These are phyloP conservation scores for Propithecus deckenii DNA, from an alignment of 2,797 vertebrate species.

Conservation along the genomic window DNA sequence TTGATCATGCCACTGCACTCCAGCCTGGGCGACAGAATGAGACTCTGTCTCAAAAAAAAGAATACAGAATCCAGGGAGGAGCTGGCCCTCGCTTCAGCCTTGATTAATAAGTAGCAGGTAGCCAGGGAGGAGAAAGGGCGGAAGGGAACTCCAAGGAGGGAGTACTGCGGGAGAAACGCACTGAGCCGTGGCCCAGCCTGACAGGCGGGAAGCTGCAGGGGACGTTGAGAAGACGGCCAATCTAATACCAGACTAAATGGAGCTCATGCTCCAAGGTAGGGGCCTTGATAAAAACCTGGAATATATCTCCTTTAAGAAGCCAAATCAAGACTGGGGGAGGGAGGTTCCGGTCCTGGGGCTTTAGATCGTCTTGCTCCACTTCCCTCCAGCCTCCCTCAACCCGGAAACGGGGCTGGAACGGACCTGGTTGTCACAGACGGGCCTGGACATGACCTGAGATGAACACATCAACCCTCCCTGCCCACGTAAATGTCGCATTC, in stretches of 20 bases:
- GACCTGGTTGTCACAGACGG: background rate
- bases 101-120: background rate
- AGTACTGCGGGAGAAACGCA: background rate
- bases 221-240: background rate
- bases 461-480: background rate
- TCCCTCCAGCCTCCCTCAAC: background rate
- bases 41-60: background rate
- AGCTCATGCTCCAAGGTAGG: background rate
- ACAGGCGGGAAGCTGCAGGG: too few species aligned
- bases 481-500: background rate
- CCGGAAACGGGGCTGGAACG: too few species aligned
- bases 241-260: background rate
- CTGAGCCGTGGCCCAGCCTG: background rate
- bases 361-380: background rate
- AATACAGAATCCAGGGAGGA: background rate
- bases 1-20: background rate
- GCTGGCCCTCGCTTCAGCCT: background rate
- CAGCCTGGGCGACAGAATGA: background rate
- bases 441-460: background rate
- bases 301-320: background rate
- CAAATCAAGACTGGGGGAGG: background rate
- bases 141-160: background rate
- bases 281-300: background rate
- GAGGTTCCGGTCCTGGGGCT: background rate
- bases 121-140: background rate